A percentile compares a stretch with the other conserved stretches of the same genome.
Evolutionary conservation across 2,797 vertebrate genomes (phyloP).

Genomic region (Meriones psammophilus): DNA sequence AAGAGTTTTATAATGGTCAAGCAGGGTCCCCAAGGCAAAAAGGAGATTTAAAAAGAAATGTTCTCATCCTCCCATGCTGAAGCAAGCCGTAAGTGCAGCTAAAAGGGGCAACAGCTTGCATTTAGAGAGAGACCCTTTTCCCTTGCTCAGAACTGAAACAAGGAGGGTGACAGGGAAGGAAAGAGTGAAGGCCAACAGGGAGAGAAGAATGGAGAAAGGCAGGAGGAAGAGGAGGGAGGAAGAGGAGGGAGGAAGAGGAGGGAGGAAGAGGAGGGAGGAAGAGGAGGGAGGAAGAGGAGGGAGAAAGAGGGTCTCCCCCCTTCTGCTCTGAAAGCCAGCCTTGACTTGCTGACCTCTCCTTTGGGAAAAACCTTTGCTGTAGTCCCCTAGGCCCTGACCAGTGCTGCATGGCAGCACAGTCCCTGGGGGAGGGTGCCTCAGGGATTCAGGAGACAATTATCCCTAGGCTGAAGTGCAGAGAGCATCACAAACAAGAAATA

Average conservation of each 20-base stretch:
- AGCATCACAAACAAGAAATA: no score
- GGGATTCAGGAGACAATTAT: neutral
- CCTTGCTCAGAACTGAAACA: neutral
- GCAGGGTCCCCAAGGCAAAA: neutral
- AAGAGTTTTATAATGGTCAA: neutral
- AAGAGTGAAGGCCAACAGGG: rapidly evolving
- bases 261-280: rapidly evolving
- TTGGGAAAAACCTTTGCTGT: neutral
- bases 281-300: neutral
- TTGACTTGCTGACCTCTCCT: neutral
- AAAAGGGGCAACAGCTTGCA: neutral
- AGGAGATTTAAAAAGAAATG: neutral
- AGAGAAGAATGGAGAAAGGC: rapidly evolving
- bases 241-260: neutral
- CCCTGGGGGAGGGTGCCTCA: neutral
- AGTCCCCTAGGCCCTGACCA: neutral
- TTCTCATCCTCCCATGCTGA: neutral
- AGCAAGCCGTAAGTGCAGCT: neutral
- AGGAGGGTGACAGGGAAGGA: neutral
- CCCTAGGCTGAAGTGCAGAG: neutral
- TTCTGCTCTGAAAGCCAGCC: neutral
- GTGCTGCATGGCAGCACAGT: neutral
- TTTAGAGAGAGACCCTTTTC: neutral
- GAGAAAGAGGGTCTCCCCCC: neutral
- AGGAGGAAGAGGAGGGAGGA: rapidly evolving